These are phyloP conservation scores for Lithophane semibrunnea DNA, from an alignment of 2,888 invertebrate species.

Conservation along the genomic window DNA sequence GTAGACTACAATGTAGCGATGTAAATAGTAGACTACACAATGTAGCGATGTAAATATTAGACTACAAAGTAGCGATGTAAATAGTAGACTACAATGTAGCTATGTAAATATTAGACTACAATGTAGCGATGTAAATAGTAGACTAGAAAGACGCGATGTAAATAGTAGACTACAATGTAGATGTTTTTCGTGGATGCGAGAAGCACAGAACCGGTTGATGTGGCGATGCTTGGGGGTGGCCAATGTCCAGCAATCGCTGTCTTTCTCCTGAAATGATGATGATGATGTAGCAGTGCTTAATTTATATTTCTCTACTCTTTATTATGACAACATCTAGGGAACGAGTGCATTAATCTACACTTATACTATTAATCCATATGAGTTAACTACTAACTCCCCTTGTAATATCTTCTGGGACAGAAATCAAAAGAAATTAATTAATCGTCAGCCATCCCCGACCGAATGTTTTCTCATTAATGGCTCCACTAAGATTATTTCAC, in stretches of 20 bases:
- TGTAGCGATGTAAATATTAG: no score
- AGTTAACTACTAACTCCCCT: slow-evolving; percentile 51
- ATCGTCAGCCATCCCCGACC: slow-evolving; percentile 74
- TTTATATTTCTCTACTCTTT: background rate
- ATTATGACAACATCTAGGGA: background rate
- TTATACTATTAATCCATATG: slow-evolving; percentile 34
- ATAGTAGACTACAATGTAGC: background rate
- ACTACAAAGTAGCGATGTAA: background rate
- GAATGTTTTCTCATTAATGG: slow-evolving; percentile 85
- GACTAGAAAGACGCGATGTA: background rate
- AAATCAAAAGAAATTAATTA: slow-evolving; percentile 78
- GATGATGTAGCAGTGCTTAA: background rate
- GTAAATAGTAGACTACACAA: no score
- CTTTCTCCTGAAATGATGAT: background rate
- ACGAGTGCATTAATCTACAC: slow-evolving; percentile 6
- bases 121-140: background rate
- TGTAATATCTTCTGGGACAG: slow-evolving; percentile 54
- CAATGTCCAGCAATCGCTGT: background rate
- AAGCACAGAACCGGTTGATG: background rate
- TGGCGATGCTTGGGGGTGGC: no score
- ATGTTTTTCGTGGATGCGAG: background rate
- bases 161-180: background rate
- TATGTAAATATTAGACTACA: background rate
- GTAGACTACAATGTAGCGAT: background rate
- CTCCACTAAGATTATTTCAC: slow-evolving; percentile 84